Evolutionary conservation across 2,113 vertebrate genomes (phyloP).

Genomic region (Pachyramphus minor): DNA sequence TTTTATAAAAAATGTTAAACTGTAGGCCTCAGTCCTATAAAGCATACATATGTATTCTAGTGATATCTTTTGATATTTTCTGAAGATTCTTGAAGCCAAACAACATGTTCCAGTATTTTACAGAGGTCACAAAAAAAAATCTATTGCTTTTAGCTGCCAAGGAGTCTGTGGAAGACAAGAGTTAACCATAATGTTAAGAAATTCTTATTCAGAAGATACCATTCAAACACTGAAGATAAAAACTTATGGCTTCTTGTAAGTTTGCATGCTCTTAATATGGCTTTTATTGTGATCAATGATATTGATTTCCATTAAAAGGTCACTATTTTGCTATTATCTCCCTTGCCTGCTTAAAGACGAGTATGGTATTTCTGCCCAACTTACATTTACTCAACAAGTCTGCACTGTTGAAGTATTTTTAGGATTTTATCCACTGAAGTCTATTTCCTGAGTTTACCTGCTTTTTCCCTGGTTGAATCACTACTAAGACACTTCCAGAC

Average conservation of each 20-base stretch:
- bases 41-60: fast-evolving
- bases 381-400: background rate
- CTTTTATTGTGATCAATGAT: background rate
- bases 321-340: background rate
- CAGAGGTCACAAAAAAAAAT: background rate
- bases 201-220: background rate
- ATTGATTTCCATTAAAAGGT: background rate
- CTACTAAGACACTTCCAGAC: background rate
- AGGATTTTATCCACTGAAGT: background rate
- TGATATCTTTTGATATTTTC: background rate
- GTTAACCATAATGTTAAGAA: background rate
- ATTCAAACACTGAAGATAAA: fast-evolving
- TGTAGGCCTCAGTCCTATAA: background rate
- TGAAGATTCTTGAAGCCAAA: background rate
- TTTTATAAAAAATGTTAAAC: background rate
- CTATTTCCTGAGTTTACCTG: background rate
- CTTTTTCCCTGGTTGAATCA: background rate
- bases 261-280: background rate
- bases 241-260: background rate
- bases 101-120: background rate
- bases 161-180: background rate
- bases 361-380: background rate
- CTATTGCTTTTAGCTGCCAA: background rate
- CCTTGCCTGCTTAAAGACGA: background rate
- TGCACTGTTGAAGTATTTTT: fast-evolving